A percentile compares a stretch with the other conserved stretches of the same genome.
Evolutionary conservation across 2,797 vertebrate species (phyloP).

Genomic region (Chelmon rostratus): DNA sequence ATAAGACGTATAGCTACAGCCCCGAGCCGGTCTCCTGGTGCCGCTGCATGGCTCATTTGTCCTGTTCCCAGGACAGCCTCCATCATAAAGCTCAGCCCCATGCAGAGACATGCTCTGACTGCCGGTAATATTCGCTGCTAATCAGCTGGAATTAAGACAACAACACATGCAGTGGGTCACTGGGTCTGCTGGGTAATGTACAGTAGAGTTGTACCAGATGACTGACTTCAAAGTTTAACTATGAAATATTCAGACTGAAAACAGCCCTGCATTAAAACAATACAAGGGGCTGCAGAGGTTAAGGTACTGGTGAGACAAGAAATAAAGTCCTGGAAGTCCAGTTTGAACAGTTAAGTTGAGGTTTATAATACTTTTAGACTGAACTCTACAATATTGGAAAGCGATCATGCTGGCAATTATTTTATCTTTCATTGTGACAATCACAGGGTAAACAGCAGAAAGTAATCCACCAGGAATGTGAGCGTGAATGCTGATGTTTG

Average conservation of each 20-base stretch:
- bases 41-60: slow-evolving; percentile 77
- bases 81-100: slow-evolving; percentile 73
- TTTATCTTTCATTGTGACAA: neutral
- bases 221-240: slow-evolving; percentile 32
- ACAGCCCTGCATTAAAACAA: neutral
- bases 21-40: slow-evolving; percentile 63
- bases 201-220: slow-evolving; percentile 24
- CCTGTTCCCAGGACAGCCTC: slow-evolving; percentile 72
- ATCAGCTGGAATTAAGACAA: slow-evolving; percentile 68
- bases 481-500: neutral
- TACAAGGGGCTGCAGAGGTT: neutral
- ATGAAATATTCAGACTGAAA: neutral
- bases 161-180: slow-evolving; percentile 54
- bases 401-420: neutral
- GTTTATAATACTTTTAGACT: neutral
- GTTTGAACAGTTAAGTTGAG: too few relatives aligned
- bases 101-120: slow-evolving; percentile 74
- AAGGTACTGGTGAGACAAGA: neutral
- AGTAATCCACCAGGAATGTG: neutral
- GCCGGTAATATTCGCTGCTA: slow-evolving; percentile 62
- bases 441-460: neutral
- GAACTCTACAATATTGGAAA: neutral
- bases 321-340: neutral
- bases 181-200: slow-evolving; percentile 31
- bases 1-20: slow-evolving; percentile 65